Conservation (phyloP, 2,113 vertebrate species). For the Charadrius vociferus region DNA sequence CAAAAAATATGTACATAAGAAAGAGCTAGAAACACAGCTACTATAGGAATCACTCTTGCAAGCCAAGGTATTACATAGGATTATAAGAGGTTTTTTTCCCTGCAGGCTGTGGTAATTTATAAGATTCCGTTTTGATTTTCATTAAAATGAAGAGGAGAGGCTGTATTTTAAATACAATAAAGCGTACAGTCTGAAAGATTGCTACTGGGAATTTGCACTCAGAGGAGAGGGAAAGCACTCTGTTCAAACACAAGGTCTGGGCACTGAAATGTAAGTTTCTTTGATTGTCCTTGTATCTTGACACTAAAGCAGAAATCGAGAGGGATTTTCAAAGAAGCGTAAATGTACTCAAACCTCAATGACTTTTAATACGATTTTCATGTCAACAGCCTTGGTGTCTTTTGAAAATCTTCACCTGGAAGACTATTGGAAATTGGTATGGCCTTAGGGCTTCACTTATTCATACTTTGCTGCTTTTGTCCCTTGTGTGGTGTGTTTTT, state of each 20-base stretch:
- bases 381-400: background rate
- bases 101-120: conserved; percentile 10
- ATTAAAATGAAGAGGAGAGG: background rate
- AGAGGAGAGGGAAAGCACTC: background rate
- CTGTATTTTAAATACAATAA: background rate
- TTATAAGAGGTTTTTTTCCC: background rate
- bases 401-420: background rate
- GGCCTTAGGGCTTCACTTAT: background rate
- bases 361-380: background rate
- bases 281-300: background rate
- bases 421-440: background rate
- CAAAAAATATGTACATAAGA: background rate
- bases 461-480: background rate
- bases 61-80: background rate
- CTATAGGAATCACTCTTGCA: background rate
- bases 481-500: background rate
- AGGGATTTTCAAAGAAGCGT: background rate
- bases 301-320: background rate
- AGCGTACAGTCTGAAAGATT: background rate
- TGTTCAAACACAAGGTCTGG: background rate
- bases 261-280: background rate
- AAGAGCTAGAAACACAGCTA: background rate
- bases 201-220: background rate
- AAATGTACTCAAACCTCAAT: background rate
- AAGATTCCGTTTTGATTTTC: conserved; percentile 30